Conservation (phyloP, 2,113 vertebrate species). For the Centrocercus urophasianus region DNA sequence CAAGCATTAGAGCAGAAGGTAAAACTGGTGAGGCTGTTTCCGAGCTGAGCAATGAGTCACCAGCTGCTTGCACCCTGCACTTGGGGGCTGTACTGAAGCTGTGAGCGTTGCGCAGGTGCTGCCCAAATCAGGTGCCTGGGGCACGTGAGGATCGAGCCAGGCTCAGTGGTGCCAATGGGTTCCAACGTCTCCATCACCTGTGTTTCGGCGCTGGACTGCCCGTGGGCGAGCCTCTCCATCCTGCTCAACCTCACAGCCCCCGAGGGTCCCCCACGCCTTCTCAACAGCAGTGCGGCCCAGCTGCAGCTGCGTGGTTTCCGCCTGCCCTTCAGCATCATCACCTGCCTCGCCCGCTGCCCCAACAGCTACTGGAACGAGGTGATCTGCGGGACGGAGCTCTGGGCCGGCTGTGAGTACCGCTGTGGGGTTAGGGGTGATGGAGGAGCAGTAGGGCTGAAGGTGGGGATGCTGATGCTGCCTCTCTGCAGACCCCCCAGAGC, state of each 20-base stretch:
- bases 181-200: constrained; percentile 76
- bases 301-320: constrained; percentile 36
- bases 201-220: constrained; percentile 29
- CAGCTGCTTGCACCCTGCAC: accelerated
- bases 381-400: constrained; percentile 70
- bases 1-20: neutral
- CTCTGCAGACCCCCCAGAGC: constrained; percentile 74
- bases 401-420: constrained; percentile 77
- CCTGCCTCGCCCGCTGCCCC: constrained; percentile 56
- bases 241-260: neutral
- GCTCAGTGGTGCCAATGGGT: constrained; percentile 63
- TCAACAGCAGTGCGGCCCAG: constrained; percentile 54
- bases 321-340: neutral
- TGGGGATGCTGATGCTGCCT: neutral
- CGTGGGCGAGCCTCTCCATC: constrained; percentile 4
- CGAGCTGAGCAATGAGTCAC: neutral
- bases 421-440: accelerated
- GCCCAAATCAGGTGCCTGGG: constrained; percentile 62
- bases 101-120: neutral
- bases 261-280: neutral
- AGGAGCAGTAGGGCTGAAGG: accelerated
- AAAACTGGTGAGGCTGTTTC: neutral
- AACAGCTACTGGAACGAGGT: accelerated
- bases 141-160: constrained; percentile 72
- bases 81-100: accelerated